Evolutionary conservation across 2,888 invertebrate species (phyloP), one percentile per base, ranked within the genome.

Genomic region (Scaptomyza cyrtandrae): DNA sequence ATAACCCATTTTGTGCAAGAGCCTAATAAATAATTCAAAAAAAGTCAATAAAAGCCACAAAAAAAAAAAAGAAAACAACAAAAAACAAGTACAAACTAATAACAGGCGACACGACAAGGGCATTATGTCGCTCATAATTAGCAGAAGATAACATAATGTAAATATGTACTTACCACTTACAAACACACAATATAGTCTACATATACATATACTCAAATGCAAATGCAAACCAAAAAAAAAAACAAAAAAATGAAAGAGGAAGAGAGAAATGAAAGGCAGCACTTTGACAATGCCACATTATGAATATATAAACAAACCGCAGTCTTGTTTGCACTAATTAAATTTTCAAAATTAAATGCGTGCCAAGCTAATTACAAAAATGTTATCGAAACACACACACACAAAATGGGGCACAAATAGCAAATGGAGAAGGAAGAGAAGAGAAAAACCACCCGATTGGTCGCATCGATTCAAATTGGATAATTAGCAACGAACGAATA

Each of bases 251-350:
- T 3, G 6, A 35, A 0, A 4, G 13, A 35, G 5, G n/a, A n/a
- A 9, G 11, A 43, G 49, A 46, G 31, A 31, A 19, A 6, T 6
- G 31, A 33, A 35, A n/a, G 10, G 35, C 6, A 58, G 35, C 6
- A 58, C 24, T 61, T 66, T 37, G 33, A 75, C 60, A 62, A 44
- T 66, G 50, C 39, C 39, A 64, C 62, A 71, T 69, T 79, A 59
- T 72, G 70, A 75, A 77, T 75, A 67, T 69, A 77, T 68, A 85
- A 80, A 63, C 68, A 71, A 75, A 70, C 85, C 83, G 53, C 83
- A 67, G 69, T 68, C 46, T 83, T 84, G 80, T 84, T 80, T 75
- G 69, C 53, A 66, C 77, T 83, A 84, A 84, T 84, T 85, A 85
- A 83, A 85, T 84, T 80, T 41, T 75, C 53, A 52, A 83, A 80